Evolutionary conservation across 2,113 vertebrate species (phyloP).

Genomic region (Ceyx margarethae): DNA sequence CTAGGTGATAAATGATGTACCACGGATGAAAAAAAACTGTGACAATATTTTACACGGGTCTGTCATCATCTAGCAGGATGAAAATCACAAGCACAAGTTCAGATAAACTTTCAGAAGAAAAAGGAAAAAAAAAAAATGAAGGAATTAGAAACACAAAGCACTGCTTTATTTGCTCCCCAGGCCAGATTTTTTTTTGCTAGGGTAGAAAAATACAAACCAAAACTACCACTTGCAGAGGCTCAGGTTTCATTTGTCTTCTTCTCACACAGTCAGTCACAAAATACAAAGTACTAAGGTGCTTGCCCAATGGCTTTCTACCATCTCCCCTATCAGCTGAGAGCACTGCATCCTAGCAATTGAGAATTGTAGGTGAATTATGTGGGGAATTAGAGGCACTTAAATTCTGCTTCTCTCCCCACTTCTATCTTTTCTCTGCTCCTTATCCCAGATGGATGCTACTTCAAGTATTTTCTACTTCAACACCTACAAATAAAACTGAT

Average conservation of each 20-base stretch:
- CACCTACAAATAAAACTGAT: background rate
- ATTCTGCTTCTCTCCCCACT: background rate
- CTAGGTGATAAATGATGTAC: background rate
- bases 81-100: background rate
- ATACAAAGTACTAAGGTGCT: background rate
- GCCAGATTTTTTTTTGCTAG: background rate
- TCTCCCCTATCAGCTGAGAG: background rate
- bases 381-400: background rate
- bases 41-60: background rate
- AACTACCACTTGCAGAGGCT: background rate
- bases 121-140: background rate
- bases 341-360: background rate
- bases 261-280: background rate
- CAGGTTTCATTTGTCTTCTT: background rate
- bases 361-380: background rate
- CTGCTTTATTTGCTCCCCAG: background rate
- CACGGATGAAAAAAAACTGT: background rate
- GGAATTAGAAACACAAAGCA: background rate
- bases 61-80: background rate
- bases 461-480: background rate
- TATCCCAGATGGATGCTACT: background rate
- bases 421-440: background rate
- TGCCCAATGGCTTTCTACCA: accelerated
- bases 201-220: background rate
- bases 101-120: background rate